phyloP scores from a whole-genome alignment of 1,140 invertebrate genomes.

The Papilio aristodemus region DNA sequence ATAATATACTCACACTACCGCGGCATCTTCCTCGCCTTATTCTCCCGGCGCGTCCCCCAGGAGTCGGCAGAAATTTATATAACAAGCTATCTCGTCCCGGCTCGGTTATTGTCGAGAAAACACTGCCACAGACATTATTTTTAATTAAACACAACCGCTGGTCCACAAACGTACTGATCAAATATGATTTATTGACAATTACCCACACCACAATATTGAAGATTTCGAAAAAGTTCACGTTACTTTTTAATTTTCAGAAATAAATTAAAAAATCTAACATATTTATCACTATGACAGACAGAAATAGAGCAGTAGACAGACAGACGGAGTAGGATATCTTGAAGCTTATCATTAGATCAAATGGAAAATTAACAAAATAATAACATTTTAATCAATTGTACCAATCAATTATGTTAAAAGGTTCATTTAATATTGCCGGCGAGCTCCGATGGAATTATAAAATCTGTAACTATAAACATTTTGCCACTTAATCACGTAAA shows the following conservation, averaged over 20 bases:
- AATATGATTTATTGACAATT: conserved; percentile 40
- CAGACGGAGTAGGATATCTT: neutral
- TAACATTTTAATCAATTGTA: conserved; percentile 34
- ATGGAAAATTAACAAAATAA: conserved; percentile 21
- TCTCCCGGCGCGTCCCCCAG: conserved; percentile 70
- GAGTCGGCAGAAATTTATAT: conserved; percentile 78
- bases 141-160: conserved; percentile 76
- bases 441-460: conserved; percentile 53
- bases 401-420: conserved; percentile 30
- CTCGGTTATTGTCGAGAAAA: conserved; percentile 76
- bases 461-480: conserved; percentile 67
- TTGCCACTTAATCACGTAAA: conserved; percentile 72
- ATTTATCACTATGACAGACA: neutral
- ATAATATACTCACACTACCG: conserved; percentile 80
- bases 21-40: conserved; percentile 69
- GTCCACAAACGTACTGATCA: conserved; percentile 53
- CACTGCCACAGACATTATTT: conserved; percentile 75
- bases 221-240: too few species aligned
- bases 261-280: neutral
- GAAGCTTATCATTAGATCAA: neutral
- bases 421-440: conserved; percentile 34
- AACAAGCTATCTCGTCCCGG: conserved; percentile 77
- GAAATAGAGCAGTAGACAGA: too few species aligned
- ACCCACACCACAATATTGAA: too few species aligned
- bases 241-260: neutral